Evolutionary conservation across 2,113 vertebrate genomes (phyloP), one percentile per base, ranked within the genome.

Genomic region (Cichladusa arquata): DNA sequence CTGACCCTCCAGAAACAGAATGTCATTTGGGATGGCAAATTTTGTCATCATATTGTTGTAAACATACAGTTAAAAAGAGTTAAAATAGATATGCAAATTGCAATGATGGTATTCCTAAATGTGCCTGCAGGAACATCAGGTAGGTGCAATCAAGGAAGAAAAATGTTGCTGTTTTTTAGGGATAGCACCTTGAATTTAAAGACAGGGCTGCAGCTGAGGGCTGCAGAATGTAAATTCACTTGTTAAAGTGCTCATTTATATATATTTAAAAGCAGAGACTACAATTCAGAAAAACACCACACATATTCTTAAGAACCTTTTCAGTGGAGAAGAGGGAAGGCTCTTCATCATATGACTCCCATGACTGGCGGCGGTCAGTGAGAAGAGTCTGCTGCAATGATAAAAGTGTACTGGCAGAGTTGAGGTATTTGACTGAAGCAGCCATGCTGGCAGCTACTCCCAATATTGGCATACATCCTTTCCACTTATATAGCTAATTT

Each of bases 61-160:
- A 92, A 95, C 87, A 80, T 64, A 91, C 54, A 72, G 58, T 93
- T 95, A 90, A 48, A 92, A 92, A 58, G n/a, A 79, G 78, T 90
- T 97, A 91, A 96, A 95, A 92, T 80, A 95, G 56, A 54, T 92
- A 95, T 72, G 90, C 93, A 91, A 94, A 93, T 96, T 7, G 0
- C 4, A 1, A 60, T 72, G 69, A 65, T 92, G 61, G 20, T 53
- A 78, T 71, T 91, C 74, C 34, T 73, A 85, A 92, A 86, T 0
- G 3, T 78, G 73, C 91, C 81, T 72, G 64, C 80, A 95, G 92
- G 48, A 96, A 82, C 54, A 81, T 58, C 71, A 91, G 56, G 83
- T 83, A 93, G 54, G 64, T 57, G 67, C 77, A 91, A 79, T 88
- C 74, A 74, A 36, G 69, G 36, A 86, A 96, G 93, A 88, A 88